Evolutionary conservation across 1,140 invertebrate genomes (phyloP).

Genomic region (Scaptomyza hsui): DNA sequence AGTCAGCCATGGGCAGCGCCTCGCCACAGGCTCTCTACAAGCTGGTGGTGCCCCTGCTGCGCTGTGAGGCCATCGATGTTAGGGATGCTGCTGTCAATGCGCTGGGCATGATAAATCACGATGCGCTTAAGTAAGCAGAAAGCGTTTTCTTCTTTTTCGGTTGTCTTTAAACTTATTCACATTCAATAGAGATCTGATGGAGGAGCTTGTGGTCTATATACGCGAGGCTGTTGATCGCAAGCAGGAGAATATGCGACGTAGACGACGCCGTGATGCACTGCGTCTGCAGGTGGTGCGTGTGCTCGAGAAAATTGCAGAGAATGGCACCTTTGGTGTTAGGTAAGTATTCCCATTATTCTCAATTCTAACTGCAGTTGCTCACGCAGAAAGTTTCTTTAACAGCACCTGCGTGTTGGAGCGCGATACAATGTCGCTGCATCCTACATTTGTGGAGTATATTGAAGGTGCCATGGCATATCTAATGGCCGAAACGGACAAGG

Average conservation of each 20-base stretch:
- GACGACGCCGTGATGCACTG: constrained; percentile 95
- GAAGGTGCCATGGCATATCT: constrained; percentile 96
- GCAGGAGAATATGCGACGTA: constrained; percentile 96
- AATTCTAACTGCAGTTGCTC: background rate
- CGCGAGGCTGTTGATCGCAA: constrained; percentile 98
- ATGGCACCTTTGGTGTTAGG: constrained; percentile 95
- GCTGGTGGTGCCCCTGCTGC: constrained; percentile 93
- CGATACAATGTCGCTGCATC: constrained; percentile 92
- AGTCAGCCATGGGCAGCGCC: constrained; percentile 86
- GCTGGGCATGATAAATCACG: constrained; percentile 95
- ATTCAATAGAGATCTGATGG: constrained; percentile 94
- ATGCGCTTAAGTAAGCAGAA: constrained; percentile 93
- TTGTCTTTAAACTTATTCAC: constrained; percentile 3
- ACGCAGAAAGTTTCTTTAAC: constrained; percentile 38
- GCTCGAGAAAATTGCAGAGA: constrained; percentile 95
- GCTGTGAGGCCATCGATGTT: constrained; percentile 96
- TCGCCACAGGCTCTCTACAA: constrained; percentile 95
- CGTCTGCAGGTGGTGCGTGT: constrained; percentile 95
- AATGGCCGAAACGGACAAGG: constrained; percentile 95
- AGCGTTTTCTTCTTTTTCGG: background rate
- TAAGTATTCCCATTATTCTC: constrained; percentile 78
- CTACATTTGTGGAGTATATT: constrained; percentile 96
- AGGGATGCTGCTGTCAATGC: constrained; percentile 96
- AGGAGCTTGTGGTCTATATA: constrained; percentile 95
- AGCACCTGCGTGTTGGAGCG: constrained; percentile 93